A percentile compares a stretch with the other conserved stretches of the same genome.
Evolutionary conservation across 2,797 vertebrate genomes (phyloP).

Genomic region (Pipistrellus kuhlii): DNA sequence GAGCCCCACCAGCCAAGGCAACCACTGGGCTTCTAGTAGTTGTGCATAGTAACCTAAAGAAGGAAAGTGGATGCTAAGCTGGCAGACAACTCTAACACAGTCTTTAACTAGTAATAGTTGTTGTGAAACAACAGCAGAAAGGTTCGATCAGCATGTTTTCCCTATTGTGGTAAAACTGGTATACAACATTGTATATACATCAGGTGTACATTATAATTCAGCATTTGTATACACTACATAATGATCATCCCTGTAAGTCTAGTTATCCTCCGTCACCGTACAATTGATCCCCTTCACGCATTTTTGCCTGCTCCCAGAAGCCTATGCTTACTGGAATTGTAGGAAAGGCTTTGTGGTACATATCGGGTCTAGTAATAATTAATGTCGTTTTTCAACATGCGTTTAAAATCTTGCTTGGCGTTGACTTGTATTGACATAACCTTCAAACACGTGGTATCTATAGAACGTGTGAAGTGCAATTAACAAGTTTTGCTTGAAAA

Average conservation of each 20-base stretch:
- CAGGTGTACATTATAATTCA: background rate
- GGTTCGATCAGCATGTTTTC: background rate
- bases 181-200: background rate
- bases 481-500: no score
- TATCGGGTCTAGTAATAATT: no score
- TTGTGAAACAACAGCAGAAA: slow-evolving; percentile 15
- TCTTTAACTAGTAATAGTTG: slow-evolving; percentile 26
- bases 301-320: background rate
- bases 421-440: no score
- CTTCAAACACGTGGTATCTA: no score
- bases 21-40: background rate
- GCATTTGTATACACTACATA: background rate
- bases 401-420: no score
- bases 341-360: slow-evolving; percentile 26
- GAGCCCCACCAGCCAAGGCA: background rate
- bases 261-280: background rate
- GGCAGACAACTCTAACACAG: background rate
- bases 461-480: no score
- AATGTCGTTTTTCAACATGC: no score
- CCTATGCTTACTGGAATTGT: background rate
- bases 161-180: background rate
- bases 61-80: background rate
- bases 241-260: background rate
- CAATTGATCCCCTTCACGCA: background rate
- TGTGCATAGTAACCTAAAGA: background rate